Conservation (phyloP, 2,888 invertebrate species). For the Linnaemya vulpina region DNA sequence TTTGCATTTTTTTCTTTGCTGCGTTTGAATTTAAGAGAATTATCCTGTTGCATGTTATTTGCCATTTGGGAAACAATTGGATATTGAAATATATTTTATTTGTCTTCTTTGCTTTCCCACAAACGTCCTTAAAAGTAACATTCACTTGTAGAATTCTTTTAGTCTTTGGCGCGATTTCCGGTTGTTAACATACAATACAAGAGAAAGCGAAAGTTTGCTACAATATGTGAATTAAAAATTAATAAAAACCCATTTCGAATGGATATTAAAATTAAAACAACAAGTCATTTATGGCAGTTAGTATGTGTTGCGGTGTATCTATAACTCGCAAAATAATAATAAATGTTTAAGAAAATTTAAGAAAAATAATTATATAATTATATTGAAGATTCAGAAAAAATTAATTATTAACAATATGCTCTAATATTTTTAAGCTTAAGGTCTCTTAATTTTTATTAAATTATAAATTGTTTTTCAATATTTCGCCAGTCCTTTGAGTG, state of each 20-base stretch:
- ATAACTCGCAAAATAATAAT: too few species aligned
- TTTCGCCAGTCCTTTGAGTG: too few species aligned
- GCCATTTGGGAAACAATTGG: neutral
- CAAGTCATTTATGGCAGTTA: too few species aligned
- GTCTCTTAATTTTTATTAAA: too few species aligned
- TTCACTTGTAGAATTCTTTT: slow-evolving; percentile 33
- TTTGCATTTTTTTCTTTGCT: neutral
- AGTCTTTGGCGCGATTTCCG: slow-evolving; percentile 58
- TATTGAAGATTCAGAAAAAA: too few species aligned
- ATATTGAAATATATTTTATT: neutral
- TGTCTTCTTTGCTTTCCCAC: neutral
- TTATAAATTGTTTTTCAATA: too few species aligned
- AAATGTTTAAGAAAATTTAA: too few species aligned
- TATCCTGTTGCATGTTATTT: slow-evolving; percentile 32
- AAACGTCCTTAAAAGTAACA: slow-evolving; percentile 62
- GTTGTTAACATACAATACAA: slow-evolving; percentile 29
- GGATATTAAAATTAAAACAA: neutral
- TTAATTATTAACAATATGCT: too few species aligned
- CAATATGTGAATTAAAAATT: slow-evolving; percentile 13
- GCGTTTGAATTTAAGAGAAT: neutral
- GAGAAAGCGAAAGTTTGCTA: neutral
- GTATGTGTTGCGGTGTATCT: too few species aligned
- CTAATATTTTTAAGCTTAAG: too few species aligned
- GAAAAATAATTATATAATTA: too few species aligned
- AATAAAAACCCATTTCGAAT: neutral